A percentile compares a stretch with the other conserved stretches of the same genome.
Conservation (phyloP, 2,888 invertebrate genomes). For the Sarcophaga caerulescens region DNA sequence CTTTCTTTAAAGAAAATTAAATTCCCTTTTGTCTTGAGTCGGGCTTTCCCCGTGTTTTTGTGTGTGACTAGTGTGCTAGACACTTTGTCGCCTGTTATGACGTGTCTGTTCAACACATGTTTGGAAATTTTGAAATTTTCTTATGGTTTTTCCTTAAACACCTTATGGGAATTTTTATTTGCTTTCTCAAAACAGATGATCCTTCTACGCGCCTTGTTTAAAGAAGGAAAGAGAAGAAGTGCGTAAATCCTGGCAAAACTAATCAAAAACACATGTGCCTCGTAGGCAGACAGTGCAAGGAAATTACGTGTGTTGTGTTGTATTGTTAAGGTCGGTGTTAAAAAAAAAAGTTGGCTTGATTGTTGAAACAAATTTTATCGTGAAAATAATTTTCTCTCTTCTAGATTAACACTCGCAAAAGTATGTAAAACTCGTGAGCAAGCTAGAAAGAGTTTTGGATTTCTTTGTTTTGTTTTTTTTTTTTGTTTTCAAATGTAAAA, state of each 20-base stretch:
- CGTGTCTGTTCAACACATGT: conserved; percentile 65
- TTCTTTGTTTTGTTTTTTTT: no score
- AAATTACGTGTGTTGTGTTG: conserved; percentile 45
- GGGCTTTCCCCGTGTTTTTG: conserved; percentile 40
- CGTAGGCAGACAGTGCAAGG: background rate
- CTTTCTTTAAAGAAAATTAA: conserved; percentile 71
- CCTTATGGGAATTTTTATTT: conserved; percentile 72
- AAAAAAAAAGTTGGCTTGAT: background rate
- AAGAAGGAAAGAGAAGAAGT: background rate
- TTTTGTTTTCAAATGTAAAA: no score
- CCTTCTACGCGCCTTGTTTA: conserved; percentile 46
- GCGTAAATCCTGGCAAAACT: conserved; percentile 14
- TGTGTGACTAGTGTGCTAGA: conserved; percentile 56
- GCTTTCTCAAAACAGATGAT: conserved; percentile 8
- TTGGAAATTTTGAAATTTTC: conserved; percentile 44
- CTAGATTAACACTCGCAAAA: no score
- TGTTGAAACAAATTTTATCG: no score
- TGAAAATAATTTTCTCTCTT: no score
- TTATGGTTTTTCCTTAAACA: conserved; percentile 67
- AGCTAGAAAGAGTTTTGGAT: no score
- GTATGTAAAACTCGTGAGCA: no score
- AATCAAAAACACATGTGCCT: conserved; percentile 6
- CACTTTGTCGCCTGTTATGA: conserved; percentile 71
- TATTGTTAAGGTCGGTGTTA: background rate
- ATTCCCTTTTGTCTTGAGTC: conserved; percentile 47